Evolutionary conservation across 2,113 vertebrate genomes (phyloP).

Genomic region (Sinocyclocheilus anophthalmus): DNA sequence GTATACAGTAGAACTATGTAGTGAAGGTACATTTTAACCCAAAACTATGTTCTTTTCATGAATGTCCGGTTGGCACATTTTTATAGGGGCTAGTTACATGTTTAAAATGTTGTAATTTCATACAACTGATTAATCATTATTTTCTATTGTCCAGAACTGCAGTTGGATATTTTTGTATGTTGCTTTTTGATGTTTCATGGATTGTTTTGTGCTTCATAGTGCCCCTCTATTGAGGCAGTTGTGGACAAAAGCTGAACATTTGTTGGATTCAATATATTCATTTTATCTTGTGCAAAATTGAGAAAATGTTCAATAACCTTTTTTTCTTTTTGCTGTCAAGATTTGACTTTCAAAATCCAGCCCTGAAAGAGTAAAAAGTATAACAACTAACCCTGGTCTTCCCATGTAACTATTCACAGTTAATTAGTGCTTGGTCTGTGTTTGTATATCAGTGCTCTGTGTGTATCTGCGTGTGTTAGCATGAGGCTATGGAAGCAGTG

Average conservation of each 20-base stretch:
- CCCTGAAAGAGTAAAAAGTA: background rate
- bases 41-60: too few relatives aligned
- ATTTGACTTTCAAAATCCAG: too few relatives aligned
- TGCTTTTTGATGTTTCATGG: background rate
- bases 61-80: too few relatives aligned
- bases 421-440: background rate
- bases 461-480: slow-evolving; percentile 44
- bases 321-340: too few relatives aligned
- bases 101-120: too few relatives aligned
- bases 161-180: background rate
- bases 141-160: background rate
- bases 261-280: background rate
- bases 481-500: background rate
- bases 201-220: background rate
- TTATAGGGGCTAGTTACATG: too few relatives aligned
- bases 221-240: background rate
- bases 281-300: background rate
- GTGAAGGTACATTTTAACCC: too few relatives aligned
- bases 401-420: background rate
- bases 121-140: background rate
- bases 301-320: background rate
- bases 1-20: too few relatives aligned
- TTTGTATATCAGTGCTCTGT: slow-evolving; percentile 40
- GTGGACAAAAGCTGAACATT: background rate
- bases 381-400: background rate